Base-by-base conservation (phyloP, 2,888 invertebrate genomes). In the Torymus auratus region DNA sequence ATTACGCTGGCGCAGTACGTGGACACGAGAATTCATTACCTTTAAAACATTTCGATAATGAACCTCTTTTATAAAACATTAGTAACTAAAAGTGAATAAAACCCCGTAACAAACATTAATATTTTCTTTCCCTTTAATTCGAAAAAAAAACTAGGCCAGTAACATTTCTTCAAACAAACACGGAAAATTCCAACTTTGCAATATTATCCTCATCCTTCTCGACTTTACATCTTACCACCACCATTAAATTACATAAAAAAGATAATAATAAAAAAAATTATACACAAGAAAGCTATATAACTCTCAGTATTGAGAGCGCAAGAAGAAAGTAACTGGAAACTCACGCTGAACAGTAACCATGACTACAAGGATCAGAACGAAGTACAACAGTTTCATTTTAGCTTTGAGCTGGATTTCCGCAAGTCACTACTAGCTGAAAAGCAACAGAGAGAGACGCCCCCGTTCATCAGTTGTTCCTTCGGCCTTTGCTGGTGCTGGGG, bases 331-430 rank as follows among this genome's bases (percentile, higher is more conserved):
- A 13, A 72, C 14, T 50, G 14, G 41, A 68, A 62, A 80, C 68
- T 80, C 60, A 80, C 74, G 41, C n/a, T 80, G 64, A 55, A 69
- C 23, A 13, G 62, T 56, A 50, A 62, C 53, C 61, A 69, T 13
- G 41, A 73, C n/a, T 12, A 65, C 65, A 60, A 80, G 13, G 50
- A 80, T 70, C 11, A 74, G 58, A 69, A 80, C 53, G 53, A 52
- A 12, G 50, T 7, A 65, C n/a, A 65, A 28, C 52, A 69, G 23
- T 64, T 68, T 80, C 79, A 80, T 80, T 79, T 62, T 55, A 15
- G n/a, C 52, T 50, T 52, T 50, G n/a, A 10, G 55, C 12, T 56
- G 4, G 53, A 62, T 68, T 67, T 11, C 62, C 53, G 15, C 53
- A 78, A 56, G 41, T 58, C 50, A 56, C 23, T 41, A 41, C 41